Evolutionary conservation across 2,888 invertebrate genomes (phyloP), one percentile per base, ranked within the genome.

Genomic region (Campopleginae sp.): DNA sequence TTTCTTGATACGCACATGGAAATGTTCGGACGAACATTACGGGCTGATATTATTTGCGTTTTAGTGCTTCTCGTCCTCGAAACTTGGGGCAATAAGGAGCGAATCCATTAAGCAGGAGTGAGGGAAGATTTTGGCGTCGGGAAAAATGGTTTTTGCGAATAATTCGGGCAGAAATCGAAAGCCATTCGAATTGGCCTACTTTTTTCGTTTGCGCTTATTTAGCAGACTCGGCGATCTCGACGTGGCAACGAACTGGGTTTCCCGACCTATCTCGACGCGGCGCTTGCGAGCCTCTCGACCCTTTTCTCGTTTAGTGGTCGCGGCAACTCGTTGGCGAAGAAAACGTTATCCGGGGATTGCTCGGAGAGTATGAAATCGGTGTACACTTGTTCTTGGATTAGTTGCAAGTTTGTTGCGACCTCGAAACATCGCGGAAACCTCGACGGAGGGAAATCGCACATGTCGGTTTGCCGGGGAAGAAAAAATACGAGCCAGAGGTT

Each of bases 361-460:
- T 65, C 44, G 61, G 80, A 80, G 68, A 84, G 63, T 84, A 68
- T 48, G 65, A 80, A 72, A 72, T 72, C 71, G 66, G 10, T 42
- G 31, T n/a, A 70, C 79, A 31, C 68, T 80, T 63, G 80, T 80
- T 75, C 61, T 58, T 48, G 83, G 70, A 80, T 80, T 75, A 65
- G 58, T 58, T 27, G 14, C 48, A 84, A 84, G 74, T 84, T 84
- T 65, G 19, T 51, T 65, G 23, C 19, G 63, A 61, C 58, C 63
- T 63, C 51, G 44, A 75, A 72, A 54, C 42, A n/a, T 42, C 78
- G 48, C 17, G 54, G 27, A n/a, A n/a, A 27, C 48, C 63, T 68
- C 42, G n/a, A 14, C 19, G 42, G 70, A 33, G 27, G 38, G 46
- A 38, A 46, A n/a, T 27, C 23, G 31, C 33, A 46, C 8, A 19